Conservation (phyloP, 2,888 invertebrate genomes). For the Temnothorax rugatulus region DNA sequence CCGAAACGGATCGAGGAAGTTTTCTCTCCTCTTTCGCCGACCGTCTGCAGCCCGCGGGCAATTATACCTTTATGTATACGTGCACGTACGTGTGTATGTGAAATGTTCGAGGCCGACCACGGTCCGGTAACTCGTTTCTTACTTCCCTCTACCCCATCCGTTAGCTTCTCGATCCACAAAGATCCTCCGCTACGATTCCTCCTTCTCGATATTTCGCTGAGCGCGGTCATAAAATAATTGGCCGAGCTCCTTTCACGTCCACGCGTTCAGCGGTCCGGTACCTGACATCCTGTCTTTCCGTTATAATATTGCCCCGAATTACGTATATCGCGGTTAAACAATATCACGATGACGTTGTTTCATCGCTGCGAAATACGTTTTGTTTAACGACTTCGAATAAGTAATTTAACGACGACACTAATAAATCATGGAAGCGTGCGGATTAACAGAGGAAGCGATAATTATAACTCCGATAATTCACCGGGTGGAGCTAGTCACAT, state of each 20-base stretch:
- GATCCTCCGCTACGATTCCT: conserved; percentile 24
- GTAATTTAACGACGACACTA: conserved; percentile 54
- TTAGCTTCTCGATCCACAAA: conserved; percentile 27
- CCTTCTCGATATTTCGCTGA: conserved; percentile 41
- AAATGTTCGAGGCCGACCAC: conserved; percentile 26
- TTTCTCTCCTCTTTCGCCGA: conserved; percentile 52
- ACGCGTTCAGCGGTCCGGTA: not conserved
- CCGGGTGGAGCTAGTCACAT: conserved; percentile 39
- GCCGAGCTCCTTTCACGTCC: conserved; percentile 11
- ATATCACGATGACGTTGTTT: conserved; percentile 24
- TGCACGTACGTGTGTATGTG: conserved; percentile 14
- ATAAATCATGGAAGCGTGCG: conserved; percentile 48
- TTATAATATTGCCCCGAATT: conserved; percentile 38
- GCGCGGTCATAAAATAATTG: conserved; percentile 53
- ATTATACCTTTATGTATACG: conserved; percentile 63
- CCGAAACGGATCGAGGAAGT: conserved; percentile 55
- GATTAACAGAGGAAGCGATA: conserved; percentile 49
- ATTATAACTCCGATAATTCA: conserved; percentile 53
- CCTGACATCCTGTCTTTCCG: not conserved
- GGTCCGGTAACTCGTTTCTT: conserved; percentile 27
- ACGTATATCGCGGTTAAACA: conserved; percentile 19
- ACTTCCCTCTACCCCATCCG: conserved; percentile 7
- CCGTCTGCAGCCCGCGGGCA: conserved; percentile 55
- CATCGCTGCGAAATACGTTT: conserved; percentile 30
- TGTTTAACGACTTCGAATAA: conserved; percentile 40